A percentile compares a stretch with the other conserved stretches of the same genome.
These are phyloP conservation scores for Tapirus indicus DNA, from an alignment of 2,797 vertebrate genomes.

Conservation along the genomic window DNA sequence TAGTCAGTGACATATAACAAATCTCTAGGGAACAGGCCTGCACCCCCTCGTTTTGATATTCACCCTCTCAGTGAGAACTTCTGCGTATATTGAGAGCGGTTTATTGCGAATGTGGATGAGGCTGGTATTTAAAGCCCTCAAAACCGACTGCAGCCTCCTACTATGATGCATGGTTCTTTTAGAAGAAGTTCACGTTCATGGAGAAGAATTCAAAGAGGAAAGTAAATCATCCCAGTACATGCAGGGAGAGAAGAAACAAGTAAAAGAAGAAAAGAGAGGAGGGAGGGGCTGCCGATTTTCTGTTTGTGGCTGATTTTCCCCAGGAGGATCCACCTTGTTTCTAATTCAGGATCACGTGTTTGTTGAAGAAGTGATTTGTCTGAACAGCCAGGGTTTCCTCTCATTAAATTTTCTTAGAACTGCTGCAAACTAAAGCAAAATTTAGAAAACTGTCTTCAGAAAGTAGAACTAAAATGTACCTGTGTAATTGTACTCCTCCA, in stretches of 20 bases:
- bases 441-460: not conserved
- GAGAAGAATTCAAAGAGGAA: not conserved
- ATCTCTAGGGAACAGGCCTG: not conserved
- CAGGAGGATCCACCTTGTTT: slow-evolving; percentile 43
- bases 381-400: not conserved
- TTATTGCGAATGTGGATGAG: not conserved
- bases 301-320: slow-evolving; percentile 51
- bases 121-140: not conserved
- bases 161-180: not conserved
- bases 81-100: not conserved
- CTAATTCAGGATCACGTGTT: not conserved
- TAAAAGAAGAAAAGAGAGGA: not conserved
- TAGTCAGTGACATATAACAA: not conserved
- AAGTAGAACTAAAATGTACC: slow-evolving; percentile 9
- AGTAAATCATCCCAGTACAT: not conserved
- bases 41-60: not conserved
- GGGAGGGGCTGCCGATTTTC: not conserved
- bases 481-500: slow-evolving; percentile 62
- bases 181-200: not conserved
- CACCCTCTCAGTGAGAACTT: not conserved
- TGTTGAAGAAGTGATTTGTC: not conserved
- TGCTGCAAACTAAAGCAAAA: not conserved
- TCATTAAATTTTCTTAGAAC: slow-evolving; percentile 31
- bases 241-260: slow-evolving; percentile 10
- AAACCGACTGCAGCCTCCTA: not conserved